Evolutionary conservation across 2,113 vertebrate genomes (phyloP).

Genomic region (Spea bombifrons): DNA sequence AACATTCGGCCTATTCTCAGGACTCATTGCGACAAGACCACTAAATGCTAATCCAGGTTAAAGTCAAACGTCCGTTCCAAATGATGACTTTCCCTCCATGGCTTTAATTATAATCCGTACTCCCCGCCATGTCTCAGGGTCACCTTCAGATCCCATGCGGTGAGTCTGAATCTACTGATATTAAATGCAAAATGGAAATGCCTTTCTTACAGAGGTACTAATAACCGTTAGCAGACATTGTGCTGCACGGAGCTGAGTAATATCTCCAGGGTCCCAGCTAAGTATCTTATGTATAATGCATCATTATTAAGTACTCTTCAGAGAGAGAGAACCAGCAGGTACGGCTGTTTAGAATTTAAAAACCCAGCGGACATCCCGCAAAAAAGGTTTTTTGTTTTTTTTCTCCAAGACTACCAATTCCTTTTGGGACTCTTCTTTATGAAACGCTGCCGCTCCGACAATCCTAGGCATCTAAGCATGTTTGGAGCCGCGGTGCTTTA

Average conservation of each 20-base stretch:
- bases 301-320: slow-evolving; percentile 35
- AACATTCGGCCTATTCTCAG: too few species aligned
- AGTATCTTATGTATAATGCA: slow-evolving; percentile 43
- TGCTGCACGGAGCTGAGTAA: slow-evolving; percentile 3
- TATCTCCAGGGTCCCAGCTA: slow-evolving; percentile 27
- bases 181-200: background rate
- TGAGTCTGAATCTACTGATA: background rate
- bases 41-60: too few species aligned
- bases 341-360: slow-evolving; percentile 10
- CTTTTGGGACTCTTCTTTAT: too few species aligned
- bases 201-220: background rate
- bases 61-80: background rate
- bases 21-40: too few species aligned
- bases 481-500: too few species aligned
- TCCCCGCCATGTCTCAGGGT: background rate
- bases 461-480: too few species aligned
- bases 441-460: too few species aligned
- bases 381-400: too few species aligned
- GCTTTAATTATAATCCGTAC: too few species aligned
- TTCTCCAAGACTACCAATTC: too few species aligned
- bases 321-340: background rate
- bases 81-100: too few species aligned
- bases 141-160: background rate
- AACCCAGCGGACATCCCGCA: background rate
- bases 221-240: slow-evolving; percentile 12